Conservation (phyloP, 2,113 vertebrate genomes). For the Neofelis nebulosa region DNA sequence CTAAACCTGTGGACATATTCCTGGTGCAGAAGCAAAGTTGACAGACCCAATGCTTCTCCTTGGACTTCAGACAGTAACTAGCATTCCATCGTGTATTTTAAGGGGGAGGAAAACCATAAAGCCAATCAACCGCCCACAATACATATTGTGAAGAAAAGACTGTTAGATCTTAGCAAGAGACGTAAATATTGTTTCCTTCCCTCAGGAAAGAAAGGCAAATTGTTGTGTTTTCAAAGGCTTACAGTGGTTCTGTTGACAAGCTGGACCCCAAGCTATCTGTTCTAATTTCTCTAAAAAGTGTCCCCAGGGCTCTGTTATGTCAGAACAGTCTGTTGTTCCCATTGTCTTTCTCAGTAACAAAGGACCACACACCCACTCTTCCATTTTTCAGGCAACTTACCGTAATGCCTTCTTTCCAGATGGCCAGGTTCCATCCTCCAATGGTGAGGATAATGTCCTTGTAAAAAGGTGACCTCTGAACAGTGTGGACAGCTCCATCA, state of each 20-base stretch:
- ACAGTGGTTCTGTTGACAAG: slow-evolving; percentile 25
- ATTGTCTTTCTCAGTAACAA: slow-evolving; percentile 46
- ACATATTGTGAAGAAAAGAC: neutral
- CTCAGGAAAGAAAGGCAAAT: slow-evolving; percentile 39
- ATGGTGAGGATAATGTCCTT: slow-evolving; percentile 91
- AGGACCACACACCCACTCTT: slow-evolving; percentile 12
- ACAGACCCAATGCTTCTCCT: neutral
- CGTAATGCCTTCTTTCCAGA: slow-evolving; percentile 93
- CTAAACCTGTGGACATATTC: neutral
- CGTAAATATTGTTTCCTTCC: neutral
- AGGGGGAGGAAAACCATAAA: neutral
- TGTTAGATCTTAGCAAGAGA: neutral
- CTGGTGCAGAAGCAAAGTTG: neutral
- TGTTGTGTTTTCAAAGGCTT: slow-evolving; percentile 34
- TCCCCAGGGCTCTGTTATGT: neutral
- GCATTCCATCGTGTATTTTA: neutral
- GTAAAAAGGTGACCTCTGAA: slow-evolving; percentile 94
- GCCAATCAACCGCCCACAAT: neutral
- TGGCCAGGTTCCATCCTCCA: slow-evolving; percentile 90
- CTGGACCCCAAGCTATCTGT: slow-evolving; percentile 56
- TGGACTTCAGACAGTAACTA: neutral
- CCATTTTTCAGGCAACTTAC: slow-evolving; percentile 84
- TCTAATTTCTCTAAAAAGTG: slow-evolving; percentile 58
- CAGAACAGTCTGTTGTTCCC: neutral
- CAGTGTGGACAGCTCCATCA: slow-evolving; percentile 86